phyloP scores from a whole-genome alignment of 1,140 invertebrate genomes.

The Linepithema humile region DNA sequence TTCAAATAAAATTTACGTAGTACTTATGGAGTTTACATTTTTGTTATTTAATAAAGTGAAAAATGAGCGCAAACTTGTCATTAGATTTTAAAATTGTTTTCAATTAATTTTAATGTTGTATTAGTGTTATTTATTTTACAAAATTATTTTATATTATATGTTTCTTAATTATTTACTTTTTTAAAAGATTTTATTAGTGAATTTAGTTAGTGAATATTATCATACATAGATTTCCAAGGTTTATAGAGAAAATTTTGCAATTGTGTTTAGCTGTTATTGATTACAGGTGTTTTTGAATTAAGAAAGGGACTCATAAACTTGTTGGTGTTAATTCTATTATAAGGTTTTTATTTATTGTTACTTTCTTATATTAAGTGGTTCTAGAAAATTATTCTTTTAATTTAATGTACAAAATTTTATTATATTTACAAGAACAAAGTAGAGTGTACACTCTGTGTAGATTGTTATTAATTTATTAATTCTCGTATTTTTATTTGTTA shows the following conservation, averaged over 20 bases:
- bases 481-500: background rate
- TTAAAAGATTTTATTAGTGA: background rate
- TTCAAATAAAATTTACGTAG: too few species aligned
- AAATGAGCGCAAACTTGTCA: background rate
- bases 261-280: background rate
- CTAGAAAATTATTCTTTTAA: slow-evolving; percentile 6
- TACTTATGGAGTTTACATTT: background rate
- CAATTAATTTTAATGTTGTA: background rate
- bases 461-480: background rate
- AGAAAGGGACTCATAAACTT: background rate
- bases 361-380: background rate
- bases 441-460: background rate
- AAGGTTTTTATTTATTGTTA: background rate
- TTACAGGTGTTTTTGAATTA: background rate
- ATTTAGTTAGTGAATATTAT: background rate
- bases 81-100: background rate
- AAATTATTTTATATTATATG: background rate
- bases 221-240: background rate
- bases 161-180: background rate
- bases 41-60: slow-evolving; percentile 19
- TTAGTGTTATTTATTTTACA: background rate
- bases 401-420: background rate
- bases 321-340: background rate
- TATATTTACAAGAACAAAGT: background rate
- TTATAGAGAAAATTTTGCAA: background rate